Evolutionary conservation across 2,113 vertebrate genomes (phyloP), one percentile per base, ranked within the genome.

Genomic region (Poecile atricapillus): DNA sequence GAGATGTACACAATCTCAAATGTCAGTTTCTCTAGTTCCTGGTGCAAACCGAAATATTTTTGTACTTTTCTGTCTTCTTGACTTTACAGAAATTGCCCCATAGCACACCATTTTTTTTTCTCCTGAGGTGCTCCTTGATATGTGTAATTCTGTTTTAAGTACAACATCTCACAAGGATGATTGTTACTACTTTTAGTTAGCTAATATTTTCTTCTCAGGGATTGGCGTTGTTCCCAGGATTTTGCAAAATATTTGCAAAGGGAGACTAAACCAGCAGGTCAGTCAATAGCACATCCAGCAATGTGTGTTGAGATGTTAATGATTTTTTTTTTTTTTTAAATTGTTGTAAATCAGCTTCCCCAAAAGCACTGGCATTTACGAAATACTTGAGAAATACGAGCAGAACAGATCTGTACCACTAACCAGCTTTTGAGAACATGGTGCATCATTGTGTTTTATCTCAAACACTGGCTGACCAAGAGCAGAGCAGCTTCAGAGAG

Each of bases 241-340:
- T 97, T 93, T 88, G 81, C 81, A 92, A 93, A 96, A 93, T 97
- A 90, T 78, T 96, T 96, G 65, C 64, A 63, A 12, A 70, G 86
- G 76, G 85, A 87, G 75, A 33, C 53, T 83, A 84, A 94, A 87
- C 47, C 90, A 96, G 84, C 88, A 77, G 71, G 79, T 76, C 33
- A 4, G 73, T 96, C 83, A 89, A 22, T 82, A 85, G 50, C 43
- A 41, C 4, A 43, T 84, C 69, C 76, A 92, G 53, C 70, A 87
- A 17, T 4, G 37, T 62, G 31, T 77, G 17, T 81, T 93, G 37
- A 91, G 58, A 73, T 53, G n/a, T 62, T 65, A 80, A 74, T 68
- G 37, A 14, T 75, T 85, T 63, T 15, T 41, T 27, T 47, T 60
- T 35, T 39, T n/a, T 59, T 37, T 39, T 35, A 10, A 8, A 15